These are phyloP conservation scores for Taurulus bubalis DNA, from an alignment of 2,113 vertebrate genomes.

Conservation along the genomic window DNA sequence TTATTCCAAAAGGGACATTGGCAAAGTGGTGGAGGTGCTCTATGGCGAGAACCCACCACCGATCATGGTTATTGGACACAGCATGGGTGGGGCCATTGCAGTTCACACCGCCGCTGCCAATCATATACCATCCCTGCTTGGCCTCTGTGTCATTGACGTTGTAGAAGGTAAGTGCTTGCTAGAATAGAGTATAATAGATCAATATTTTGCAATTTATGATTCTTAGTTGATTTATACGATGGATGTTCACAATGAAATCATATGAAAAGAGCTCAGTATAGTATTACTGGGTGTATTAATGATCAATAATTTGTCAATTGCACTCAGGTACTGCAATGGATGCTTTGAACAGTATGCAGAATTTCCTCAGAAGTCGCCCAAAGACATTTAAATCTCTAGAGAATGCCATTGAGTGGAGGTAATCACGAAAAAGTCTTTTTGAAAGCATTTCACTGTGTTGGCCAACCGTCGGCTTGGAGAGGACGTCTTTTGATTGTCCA, in stretches of 20 bases:
- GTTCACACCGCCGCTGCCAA: conserved; percentile 93
- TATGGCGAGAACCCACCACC: conserved; percentile 95
- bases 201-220: not conserved
- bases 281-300: not conserved
- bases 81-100: conserved; percentile 98
- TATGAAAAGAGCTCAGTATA: not conserved
- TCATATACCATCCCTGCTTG: conserved; percentile 91
- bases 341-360: conserved; percentile 99
- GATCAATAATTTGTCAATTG: not conserved
- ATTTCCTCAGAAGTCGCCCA: conserved; percentile 96
- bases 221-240: not conserved
- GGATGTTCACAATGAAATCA: not conserved
- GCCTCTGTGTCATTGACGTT: conserved; percentile 97
- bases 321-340: conserved; percentile 96
- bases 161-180: conserved; percentile 89
- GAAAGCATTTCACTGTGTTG: not conserved
- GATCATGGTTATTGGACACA: conserved; percentile 97
- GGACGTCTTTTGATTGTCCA: not conserved
- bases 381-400: conserved; percentile 98
- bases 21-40: conserved; percentile 93
- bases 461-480: not conserved
- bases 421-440: not conserved
- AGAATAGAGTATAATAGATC: not conserved
- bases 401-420: conserved; percentile 99
- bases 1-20: conserved; percentile 87